Evolutionary conservation across 2,797 vertebrate genomes (phyloP), one percentile per base, ranked within the genome.

Genomic region (Ptychobarbus kaznakovi): DNA sequence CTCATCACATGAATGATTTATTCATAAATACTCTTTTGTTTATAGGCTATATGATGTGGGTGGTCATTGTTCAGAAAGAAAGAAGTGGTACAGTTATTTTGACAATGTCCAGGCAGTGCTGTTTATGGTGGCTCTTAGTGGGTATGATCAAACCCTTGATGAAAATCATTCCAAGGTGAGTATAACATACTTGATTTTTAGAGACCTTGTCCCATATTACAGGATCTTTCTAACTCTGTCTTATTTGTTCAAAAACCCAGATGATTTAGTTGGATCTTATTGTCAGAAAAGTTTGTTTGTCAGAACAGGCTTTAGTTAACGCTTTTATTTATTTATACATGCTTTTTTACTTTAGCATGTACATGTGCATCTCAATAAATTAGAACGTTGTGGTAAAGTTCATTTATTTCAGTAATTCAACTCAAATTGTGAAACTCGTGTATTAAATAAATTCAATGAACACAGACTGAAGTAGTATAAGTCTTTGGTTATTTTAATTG

Each of bases 41-140:
- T 28, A n/a, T 65, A 86, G 84, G 86, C 76, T 96, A 87, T 95
- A 94, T 82, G 95, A 96, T 75, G 94, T 96, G 1, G 93, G 94
- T 2, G 92, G 91, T 28, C 95, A 94, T 90, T 86, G 86, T 3
- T 95, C 92, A 46, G 89, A 90, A 86, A 92, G 88, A 78, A 94
- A 91, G 88, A 95, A 94, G 90, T 96, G 95, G 95, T 92, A 95
- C 1, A 86, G 88, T 88, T 95, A 91, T 90, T 96, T 96, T n/a
- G 94, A 96, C 80, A 88, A 91, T 42, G 89, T 95, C 86, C 90
- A 93, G 10, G 93, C 92, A 0, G 90, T 95, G 80, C 40, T 95
- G 75, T 95, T 95, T 83, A 93, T 95, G 7, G 94, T 93, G 83
- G 92, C 93, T 15, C 92, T 95, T 38, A 95, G 92, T 91, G 92